phyloP scores from a whole-genome alignment of 1,140 invertebrate species.

The Homalodisca vitripennis region DNA sequence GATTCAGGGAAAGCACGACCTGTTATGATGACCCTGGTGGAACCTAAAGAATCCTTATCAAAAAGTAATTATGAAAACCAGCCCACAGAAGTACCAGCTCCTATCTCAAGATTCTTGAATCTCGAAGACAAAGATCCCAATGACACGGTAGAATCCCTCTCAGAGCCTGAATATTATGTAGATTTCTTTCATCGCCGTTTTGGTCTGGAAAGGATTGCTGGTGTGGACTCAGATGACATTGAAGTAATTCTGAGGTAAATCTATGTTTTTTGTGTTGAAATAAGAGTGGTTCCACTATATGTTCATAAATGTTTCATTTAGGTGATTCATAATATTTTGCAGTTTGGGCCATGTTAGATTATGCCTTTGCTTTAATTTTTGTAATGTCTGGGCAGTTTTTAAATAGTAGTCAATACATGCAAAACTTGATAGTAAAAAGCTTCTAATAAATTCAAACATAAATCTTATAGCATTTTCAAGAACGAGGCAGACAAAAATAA shows the following conservation, averaged over 20 bases:
- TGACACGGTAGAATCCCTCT: slow-evolving; percentile 1
- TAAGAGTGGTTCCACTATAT: no score
- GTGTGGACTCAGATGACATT: not conserved
- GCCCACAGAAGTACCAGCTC: not conserved
- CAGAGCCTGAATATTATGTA: not conserved
- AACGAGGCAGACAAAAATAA: no score
- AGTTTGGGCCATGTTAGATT: no score
- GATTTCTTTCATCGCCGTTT: slow-evolving; percentile 26
- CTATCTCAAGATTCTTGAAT: not conserved
- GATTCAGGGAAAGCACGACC: slow-evolving; percentile 82
- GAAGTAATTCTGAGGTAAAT: not conserved
- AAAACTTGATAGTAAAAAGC: no score
- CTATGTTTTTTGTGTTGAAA: no score
- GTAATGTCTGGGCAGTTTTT: no score
- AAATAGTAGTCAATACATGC: no score
- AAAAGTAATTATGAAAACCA: slow-evolving; percentile 14
- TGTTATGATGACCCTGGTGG: slow-evolving; percentile 70
- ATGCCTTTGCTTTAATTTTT: no score
- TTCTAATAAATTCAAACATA: no score
- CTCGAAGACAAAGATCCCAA: slow-evolving; percentile 10
- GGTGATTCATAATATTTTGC: no score
- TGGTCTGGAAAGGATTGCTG: not conserved
- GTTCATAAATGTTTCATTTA: no score
- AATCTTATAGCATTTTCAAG: no score
- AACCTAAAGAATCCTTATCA: slow-evolving; percentile 36